Conservation (phyloP, 2,797 vertebrate species). For the Hipposideros larvatus region DNA sequence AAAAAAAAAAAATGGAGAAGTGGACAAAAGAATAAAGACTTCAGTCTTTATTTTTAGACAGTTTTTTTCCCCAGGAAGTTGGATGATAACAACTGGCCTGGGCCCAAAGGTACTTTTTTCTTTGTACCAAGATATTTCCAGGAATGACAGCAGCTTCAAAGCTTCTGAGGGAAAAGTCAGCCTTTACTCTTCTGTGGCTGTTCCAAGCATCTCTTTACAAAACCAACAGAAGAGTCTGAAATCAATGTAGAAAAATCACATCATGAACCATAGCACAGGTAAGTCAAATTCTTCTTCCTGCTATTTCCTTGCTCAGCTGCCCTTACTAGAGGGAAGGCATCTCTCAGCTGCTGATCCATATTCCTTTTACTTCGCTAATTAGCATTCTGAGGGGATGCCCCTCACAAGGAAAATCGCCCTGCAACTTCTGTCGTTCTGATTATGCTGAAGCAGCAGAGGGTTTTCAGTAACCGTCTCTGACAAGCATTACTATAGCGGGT, state of each 20-base stretch:
- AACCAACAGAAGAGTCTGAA: neutral
- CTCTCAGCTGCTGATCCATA: neutral
- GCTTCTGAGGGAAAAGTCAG: neutral
- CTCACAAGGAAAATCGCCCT: conserved; percentile 77
- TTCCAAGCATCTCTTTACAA: neutral
- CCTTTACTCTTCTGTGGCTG: neutral
- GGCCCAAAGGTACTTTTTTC: neutral
- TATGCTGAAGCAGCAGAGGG: conserved; percentile 77
- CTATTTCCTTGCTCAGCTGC: neutral
- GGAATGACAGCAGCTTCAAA: neutral
- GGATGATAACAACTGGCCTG: neutral
- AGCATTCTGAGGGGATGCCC: conserved; percentile 76
- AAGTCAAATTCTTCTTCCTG: neutral
- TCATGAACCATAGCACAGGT: neutral
- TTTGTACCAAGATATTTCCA: neutral
- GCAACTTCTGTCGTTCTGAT: conserved; percentile 77
- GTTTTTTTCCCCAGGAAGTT: neutral
- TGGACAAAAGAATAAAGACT: neutral
- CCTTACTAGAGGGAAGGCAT: neutral
- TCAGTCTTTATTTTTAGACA: neutral
- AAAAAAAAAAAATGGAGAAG: neutral
- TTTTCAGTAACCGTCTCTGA: conserved; percentile 81
- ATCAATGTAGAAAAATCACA: neutral
- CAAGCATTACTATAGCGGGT: conserved; percentile 79
- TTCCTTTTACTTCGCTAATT: conserved; percentile 51